Evolutionary conservation across 2,888 invertebrate species (phyloP), one percentile per base, ranked within the genome.

Genomic region (Sarcophaga variegata): DNA sequence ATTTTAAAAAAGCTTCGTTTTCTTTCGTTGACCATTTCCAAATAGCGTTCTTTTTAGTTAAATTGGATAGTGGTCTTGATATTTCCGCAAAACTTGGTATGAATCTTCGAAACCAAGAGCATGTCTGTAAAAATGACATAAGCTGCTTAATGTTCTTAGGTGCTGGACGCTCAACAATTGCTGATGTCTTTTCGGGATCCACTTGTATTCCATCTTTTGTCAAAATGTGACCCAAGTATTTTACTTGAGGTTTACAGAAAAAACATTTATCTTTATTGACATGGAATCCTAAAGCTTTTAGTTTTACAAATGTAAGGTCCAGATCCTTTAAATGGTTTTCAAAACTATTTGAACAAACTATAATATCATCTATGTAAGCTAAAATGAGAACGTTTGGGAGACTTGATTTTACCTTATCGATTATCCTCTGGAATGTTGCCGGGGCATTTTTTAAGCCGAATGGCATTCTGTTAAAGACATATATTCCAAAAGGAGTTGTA

Each of bases 401-500:
- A 0, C 75, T 60, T 0, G 88, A n/a, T 20, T 85, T 85, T 4
- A 91, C 75, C 20, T 90, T 74, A 77, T 92, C 91, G 2, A 92
- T 91, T 17, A 91, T 10, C 20, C 88, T 75, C 76, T 89, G 86
- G 62, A 92, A 92, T 0, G 90, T 91, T 0, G 90, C 89, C 0
- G 91, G 90, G 0, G 91, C 91, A 66, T 91, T 91, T 2, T 82
- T 0, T 20, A 91, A 71, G 0, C 91, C 92, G 60, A 91, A 91
- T 0, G 92, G 90, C 92, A 93, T 91, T 62, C 92, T 67, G 0
- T 85, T 80, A 60, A 91, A 92, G n/a, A 78, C 74, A 77, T 89
- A 91, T 3, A 90, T 88, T 5, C 92, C 91, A 74, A 91, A 91
- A 3, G 91, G 91, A 1, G 92, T 91, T 3, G 91, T 88, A 81